Base-by-base conservation (phyloP, 2,797 vertebrate genomes). In the Spheniscus humboldti region DNA sequence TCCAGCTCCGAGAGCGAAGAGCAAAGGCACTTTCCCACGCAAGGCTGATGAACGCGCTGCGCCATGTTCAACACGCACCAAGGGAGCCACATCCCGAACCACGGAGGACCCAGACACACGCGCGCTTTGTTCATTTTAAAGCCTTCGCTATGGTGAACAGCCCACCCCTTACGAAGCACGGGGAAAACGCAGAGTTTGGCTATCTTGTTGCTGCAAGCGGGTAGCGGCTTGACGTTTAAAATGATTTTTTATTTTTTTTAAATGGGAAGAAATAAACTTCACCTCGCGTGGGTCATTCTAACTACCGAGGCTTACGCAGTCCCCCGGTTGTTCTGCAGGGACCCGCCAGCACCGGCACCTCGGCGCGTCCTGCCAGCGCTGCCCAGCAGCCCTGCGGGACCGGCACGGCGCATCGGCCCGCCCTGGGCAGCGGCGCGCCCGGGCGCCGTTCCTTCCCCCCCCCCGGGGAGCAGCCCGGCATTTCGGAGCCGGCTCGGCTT, bases 141-240 rank as follows among this genome's bases (percentile, higher is more conserved):
- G 41, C 53, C 30, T 56, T 16, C 8, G 33, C 62, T 5, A 1
- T 3, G 4, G n/a, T 1, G 4, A 64, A 6, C 47, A 39, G 25
- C 31, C 48, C 0, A 6, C 12, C 31, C 48, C 18, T 9, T 3
- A 3, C 24, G 7, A n/a, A 18, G 57, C 6, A 1, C 1, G 4
- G 25, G 41, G 37, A 9, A 33, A 64, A 37, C 1, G 24, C 30
- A 1, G 25, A 47, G 33, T 9, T 30, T 3, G 39, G 35, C 0
- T 6, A 4, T 0, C 17, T 5, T 3, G 4, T 1, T 30, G 47
- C 39, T 15, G 17, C 73, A 19, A 63, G 37, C 5, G 0, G 3
- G 56, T 3, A 35, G 12, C 0, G 19, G 35, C 19, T 11, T 3
- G 24, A 50, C 8, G 11, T 11, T 48, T 52, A 41, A 31, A 73